phyloP scores from a whole-genome alignment of 2,113 vertebrate genomes.

The Indri indri region DNA sequence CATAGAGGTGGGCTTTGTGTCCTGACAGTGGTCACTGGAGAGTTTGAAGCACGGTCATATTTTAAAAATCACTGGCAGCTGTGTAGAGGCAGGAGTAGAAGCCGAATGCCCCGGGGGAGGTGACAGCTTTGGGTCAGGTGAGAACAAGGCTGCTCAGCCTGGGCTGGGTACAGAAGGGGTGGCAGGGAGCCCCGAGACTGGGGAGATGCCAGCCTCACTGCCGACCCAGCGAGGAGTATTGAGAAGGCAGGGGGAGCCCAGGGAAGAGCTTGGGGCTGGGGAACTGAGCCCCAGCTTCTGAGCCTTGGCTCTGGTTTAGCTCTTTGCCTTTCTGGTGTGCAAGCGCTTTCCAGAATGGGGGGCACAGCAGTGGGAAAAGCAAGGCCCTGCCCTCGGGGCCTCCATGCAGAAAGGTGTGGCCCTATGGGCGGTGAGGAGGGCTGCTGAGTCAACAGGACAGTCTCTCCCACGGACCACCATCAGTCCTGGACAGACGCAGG shows the following conservation, averaged over 20 bases:
- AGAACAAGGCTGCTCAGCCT: background rate
- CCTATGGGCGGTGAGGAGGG: background rate
- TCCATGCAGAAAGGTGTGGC: background rate
- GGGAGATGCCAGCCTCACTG: background rate
- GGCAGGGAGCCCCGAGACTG: background rate
- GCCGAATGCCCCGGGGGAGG: too few relatives aligned
- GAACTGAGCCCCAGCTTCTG: background rate
- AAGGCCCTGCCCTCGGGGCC: fast-evolving
- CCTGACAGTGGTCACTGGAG: background rate
- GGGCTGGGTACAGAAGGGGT: background rate
- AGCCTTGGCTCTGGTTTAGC: background rate
- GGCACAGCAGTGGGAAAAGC: background rate
- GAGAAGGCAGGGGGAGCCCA: background rate
- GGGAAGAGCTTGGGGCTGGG: background rate
- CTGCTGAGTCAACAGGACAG: too few relatives aligned
- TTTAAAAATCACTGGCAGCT: background rate
- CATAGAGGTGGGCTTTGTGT: background rate
- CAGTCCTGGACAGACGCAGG: background rate
- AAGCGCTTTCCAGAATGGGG: background rate
- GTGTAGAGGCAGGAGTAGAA: background rate
- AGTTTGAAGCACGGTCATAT: background rate
- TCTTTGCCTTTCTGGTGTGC: background rate
- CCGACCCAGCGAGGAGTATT: too few relatives aligned
- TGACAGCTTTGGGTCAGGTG: background rate
- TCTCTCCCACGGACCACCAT: too few relatives aligned